Evolutionary conservation across 2,888 invertebrate species (phyloP).

Genomic region (Zygaena filipendulae): DNA sequence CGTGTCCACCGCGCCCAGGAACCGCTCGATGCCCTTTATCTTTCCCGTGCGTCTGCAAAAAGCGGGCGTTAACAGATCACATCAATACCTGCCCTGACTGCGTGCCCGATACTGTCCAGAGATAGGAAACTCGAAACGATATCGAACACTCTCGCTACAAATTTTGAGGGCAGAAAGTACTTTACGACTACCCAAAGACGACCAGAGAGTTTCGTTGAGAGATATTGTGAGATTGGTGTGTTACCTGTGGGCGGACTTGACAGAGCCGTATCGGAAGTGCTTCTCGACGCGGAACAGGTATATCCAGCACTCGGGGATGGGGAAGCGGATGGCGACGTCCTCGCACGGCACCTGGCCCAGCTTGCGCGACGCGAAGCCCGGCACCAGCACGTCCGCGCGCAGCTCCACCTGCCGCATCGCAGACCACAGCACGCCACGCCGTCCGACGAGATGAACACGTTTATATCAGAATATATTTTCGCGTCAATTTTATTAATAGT

Average conservation of each 20-base stretch:
- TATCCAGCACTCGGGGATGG: constrained; percentile 99
- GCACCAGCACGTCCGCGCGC: constrained; percentile 94
- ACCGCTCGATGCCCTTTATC: constrained; percentile 92
- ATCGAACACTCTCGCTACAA: no score
- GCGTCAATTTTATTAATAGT: no score
- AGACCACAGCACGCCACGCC: constrained; percentile 1
- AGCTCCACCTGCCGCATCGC: constrained; percentile 79
- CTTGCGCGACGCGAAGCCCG: constrained; percentile 96
- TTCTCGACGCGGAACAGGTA: constrained; percentile 98
- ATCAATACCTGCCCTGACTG: background rate
- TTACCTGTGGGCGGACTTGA: constrained; percentile 88
- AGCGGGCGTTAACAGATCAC: no score
- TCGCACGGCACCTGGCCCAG: constrained; percentile 97
- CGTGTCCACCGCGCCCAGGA: constrained; percentile 91
- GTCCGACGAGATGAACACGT: no score
- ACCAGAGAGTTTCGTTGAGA: background rate
- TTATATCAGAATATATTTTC: no score
- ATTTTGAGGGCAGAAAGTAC: no score
- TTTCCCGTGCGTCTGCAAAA: constrained; percentile 80
- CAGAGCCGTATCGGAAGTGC: constrained; percentile 97
- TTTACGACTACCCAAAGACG: no score
- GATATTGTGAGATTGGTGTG: background rate
- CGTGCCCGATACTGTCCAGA: no score
- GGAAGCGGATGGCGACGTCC: constrained; percentile 95
- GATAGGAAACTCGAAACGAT: no score